Conservation (phyloP, 2,888 invertebrate genomes). For the Catotricha subobsoleta region DNA sequence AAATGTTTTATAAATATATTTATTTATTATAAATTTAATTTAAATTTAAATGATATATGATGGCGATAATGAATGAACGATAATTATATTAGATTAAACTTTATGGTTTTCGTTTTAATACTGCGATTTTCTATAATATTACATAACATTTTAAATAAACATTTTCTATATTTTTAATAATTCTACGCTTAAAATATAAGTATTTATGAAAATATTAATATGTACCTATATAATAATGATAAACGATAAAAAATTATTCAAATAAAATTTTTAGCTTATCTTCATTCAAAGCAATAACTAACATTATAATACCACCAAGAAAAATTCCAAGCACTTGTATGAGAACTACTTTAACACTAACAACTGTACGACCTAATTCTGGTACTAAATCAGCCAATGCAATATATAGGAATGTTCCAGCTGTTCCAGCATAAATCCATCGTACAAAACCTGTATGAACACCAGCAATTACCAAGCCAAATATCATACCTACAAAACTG, state of each 20-base stretch:
- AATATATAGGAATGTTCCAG: constrained; percentile 65
- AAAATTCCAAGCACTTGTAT: constrained; percentile 48
- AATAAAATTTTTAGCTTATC: constrained; percentile 25
- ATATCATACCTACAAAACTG: constrained; percentile 54
- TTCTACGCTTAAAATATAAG: too few relatives aligned
- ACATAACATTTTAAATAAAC: too few relatives aligned
- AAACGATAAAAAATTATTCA: constrained; percentile 19
- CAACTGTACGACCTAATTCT: constrained; percentile 35
- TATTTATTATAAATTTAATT: too few relatives aligned
- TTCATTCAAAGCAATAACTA: constrained; percentile 54
- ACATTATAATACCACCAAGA: constrained; percentile 51
- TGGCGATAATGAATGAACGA: too few relatives aligned
- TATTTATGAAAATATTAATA: too few relatives aligned
- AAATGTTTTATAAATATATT: too few relatives aligned
- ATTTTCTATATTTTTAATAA: too few relatives aligned
- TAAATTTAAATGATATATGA: too few relatives aligned
- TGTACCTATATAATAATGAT: too few relatives aligned
- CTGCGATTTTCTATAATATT: too few relatives aligned
- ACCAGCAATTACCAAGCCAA: constrained; percentile 51
- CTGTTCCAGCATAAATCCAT: constrained; percentile 65
- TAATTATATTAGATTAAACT: too few relatives aligned
- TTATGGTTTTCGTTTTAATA: too few relatives aligned
- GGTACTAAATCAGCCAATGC: constrained; percentile 62
- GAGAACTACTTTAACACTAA: constrained; percentile 33
- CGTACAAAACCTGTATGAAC: constrained; percentile 47